These are phyloP conservation scores for Amphiprion ocellaris DNA, from an alignment of 2,113 vertebrate genomes.

Conservation along the genomic window DNA sequence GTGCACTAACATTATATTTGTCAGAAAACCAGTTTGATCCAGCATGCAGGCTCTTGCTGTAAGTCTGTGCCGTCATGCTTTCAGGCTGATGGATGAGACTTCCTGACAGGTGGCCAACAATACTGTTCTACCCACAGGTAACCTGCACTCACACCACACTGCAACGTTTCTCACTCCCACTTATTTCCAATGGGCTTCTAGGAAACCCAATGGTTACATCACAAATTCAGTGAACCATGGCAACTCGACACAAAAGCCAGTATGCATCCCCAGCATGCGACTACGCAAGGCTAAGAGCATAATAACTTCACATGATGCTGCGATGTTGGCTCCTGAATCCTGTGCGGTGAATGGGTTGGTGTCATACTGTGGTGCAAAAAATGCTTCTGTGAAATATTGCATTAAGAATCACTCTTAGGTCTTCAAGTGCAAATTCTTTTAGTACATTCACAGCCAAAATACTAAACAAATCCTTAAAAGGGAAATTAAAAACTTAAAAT, in stretches of 20 bases:
- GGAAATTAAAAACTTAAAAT: no score
- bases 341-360: constrained; percentile 19
- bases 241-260: constrained; percentile 67
- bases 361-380: background rate
- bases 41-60: constrained; percentile 20
- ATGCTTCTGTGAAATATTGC: no score
- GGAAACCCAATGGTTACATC: constrained; percentile 71
- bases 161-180: constrained; percentile 67
- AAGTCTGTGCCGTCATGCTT: constrained; percentile 40
- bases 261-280: constrained; percentile 48
- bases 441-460: no score
- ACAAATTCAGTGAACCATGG: constrained; percentile 64
- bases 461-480: no score
- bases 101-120: constrained; percentile 53
- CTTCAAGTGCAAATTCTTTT: no score
- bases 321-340: constrained; percentile 46
- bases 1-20: background rate
- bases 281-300: constrained; percentile 27
- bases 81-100: constrained; percentile 50
- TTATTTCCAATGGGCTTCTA: constrained; percentile 68
- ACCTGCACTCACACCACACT: constrained; percentile 72
- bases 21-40: constrained; percentile 30
- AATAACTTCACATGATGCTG: constrained; percentile 57
- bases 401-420: no score
- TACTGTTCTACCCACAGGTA: constrained; percentile 42